A percentile compares a stretch with the other conserved stretches of the same genome.
phyloP scores from a whole-genome alignment of 2,797 vertebrate species.

The Manis pentadactyla region DNA sequence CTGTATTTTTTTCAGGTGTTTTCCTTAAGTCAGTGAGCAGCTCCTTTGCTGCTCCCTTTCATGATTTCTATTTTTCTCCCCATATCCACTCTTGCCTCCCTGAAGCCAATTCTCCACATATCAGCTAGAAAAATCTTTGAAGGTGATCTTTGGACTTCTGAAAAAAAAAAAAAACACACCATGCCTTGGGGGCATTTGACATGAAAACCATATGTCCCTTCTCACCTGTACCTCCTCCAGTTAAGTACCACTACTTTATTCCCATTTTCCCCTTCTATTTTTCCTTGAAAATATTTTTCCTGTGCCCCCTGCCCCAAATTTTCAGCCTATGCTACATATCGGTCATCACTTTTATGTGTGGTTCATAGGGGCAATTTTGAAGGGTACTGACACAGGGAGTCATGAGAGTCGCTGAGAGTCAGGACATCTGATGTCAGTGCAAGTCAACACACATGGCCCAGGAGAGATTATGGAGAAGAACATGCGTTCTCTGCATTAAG shows the following conservation, averaged over 20 bases:
- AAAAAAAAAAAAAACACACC: neutral
- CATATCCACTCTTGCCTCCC: neutral
- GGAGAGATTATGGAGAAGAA: neutral
- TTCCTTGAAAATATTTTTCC: constrained; percentile 37
- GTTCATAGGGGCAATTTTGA: neutral
- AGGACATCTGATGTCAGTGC: neutral
- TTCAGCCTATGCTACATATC: neutral
- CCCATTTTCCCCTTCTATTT: neutral
- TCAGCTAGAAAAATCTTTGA: neutral
- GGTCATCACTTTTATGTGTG: neutral
- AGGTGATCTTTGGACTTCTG: neutral
- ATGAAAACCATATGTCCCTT: neutral
- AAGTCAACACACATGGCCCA: too few species aligned
- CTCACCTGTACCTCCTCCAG: neutral
- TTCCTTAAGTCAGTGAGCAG: neutral
- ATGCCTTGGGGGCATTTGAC: neutral
- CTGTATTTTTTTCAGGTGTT: neutral
- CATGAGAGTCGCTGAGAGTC: neutral
- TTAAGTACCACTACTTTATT: neutral
- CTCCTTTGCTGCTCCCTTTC: neutral
- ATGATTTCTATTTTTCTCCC: neutral
- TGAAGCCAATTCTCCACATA: neutral
- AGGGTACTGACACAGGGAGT: neutral
- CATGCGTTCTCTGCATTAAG: neutral
- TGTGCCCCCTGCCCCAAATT: neutral